Percentiles rank a stretch among this genome's conserved stretches.
phyloP scores from a whole-genome alignment of 2,113 vertebrate species.

The Macroglossus sobrinus region DNA sequence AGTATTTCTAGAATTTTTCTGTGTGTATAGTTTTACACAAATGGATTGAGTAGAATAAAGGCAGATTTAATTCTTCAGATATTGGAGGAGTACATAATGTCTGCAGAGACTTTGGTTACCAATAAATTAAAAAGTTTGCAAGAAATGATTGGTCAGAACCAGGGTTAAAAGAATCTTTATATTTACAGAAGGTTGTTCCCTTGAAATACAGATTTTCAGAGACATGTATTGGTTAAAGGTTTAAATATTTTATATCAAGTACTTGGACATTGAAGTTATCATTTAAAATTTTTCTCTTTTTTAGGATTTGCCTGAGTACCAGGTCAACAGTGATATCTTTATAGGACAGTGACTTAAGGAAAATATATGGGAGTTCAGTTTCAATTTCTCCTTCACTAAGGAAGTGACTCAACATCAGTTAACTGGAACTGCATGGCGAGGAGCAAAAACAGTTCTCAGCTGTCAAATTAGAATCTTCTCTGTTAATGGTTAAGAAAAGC shows the following conservation, averaged over 20 bases:
- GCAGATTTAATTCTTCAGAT: constrained; percentile 26
- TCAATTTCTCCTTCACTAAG: constrained; percentile 12
- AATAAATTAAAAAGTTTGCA: neutral
- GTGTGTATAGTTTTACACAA: neutral
- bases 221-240: neutral
- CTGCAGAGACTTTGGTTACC: neutral
- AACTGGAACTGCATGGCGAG: neutral
- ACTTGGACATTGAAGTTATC: neutral
- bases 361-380: constrained; percentile 19
- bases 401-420: constrained; percentile 8
- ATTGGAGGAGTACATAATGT: neutral
- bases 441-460: neutral
- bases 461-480: constrained; percentile 3
- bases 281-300: neutral
- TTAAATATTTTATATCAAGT: constrained; percentile 11
- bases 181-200: neutral
- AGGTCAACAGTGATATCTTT: neutral
- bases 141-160: neutral
- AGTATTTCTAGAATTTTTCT: neutral
- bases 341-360: neutral
- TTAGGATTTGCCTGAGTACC: neutral
- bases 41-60: constrained; percentile 7
- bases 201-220: neutral
- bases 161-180: constrained; percentile 23
- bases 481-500: constrained; percentile 24